A percentile compares a stretch with the other conserved stretches of the same genome.
Evolutionary conservation across 1,140 invertebrate species (phyloP).

Genomic region (Magallana ariakensis): DNA sequence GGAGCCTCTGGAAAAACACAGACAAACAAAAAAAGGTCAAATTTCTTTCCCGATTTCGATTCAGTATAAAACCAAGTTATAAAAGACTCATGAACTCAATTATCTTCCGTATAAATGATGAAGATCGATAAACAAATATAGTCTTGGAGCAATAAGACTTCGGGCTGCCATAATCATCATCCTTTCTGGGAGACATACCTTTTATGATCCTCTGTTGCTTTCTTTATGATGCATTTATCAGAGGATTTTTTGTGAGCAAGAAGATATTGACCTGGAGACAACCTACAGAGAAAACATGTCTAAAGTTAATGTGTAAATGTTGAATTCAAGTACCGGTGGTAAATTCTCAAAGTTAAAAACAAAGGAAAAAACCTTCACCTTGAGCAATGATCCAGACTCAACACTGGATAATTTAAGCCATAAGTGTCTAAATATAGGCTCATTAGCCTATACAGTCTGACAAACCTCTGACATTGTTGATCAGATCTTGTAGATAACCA

Average conservation of each 20-base stretch:
- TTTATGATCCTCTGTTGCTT: conserved; percentile 60
- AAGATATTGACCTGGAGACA: conserved; percentile 63
- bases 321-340: no score
- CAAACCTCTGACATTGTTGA: no score
- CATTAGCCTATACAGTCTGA: no score
- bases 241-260: conserved; percentile 60
- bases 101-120: background rate
- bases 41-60: no score
- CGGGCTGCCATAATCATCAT: background rate
- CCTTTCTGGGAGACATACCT: conserved; percentile 44
- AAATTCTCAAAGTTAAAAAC: no score
- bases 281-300: conserved; percentile 44
- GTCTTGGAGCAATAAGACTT: no score
- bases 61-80: background rate
- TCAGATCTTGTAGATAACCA: no score
- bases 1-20: conserved; percentile 55
- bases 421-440: no score
- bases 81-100: background rate
- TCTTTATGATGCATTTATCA: conserved; percentile 59
- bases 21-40: background rate
- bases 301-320: background rate
- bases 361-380: no score
- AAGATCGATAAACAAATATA: background rate
- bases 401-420: no score
- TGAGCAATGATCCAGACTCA: no score